These are phyloP conservation scores for Phasianus colchicus DNA, from an alignment of 2,113 vertebrate genomes.

Conservation along the genomic window DNA sequence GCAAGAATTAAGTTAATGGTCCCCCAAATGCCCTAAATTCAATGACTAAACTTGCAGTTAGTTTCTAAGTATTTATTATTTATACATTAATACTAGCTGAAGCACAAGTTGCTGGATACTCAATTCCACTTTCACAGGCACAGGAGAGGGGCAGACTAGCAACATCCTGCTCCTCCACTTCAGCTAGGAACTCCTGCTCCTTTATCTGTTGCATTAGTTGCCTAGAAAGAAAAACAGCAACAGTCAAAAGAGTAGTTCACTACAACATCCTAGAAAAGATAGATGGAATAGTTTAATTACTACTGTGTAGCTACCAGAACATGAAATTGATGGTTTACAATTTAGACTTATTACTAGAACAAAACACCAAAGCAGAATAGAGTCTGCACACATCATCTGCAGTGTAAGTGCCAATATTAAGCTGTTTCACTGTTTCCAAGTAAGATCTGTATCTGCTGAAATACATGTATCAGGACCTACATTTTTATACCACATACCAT, in stretches of 20 bases:
- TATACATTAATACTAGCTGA: conserved; percentile 85
- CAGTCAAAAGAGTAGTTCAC: background rate
- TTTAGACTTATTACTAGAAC: background rate
- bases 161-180: conserved; percentile 78
- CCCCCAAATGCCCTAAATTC: conserved; percentile 73
- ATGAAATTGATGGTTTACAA: background rate
- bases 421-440: background rate
- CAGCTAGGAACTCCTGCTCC: conserved; percentile 76
- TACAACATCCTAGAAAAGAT: background rate
- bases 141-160: conserved; percentile 85
- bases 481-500: background rate
- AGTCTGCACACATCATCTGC: background rate
- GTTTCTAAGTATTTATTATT: conserved; percentile 58
- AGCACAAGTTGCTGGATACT: conserved; percentile 82
- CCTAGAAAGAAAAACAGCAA: conserved; percentile 71
- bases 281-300: background rate
- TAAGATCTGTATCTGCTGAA: background rate
- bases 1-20: conserved; percentile 81
- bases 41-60: conserved; percentile 62
- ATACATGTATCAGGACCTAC: background rate
- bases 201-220: conserved; percentile 89
- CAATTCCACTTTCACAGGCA: conserved; percentile 88
- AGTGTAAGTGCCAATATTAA: background rate
- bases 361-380: background rate
- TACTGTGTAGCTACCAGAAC: background rate